Evolutionary conservation across 2,797 vertebrate species (phyloP).

Genomic region (Siniperca obscura): DNA sequence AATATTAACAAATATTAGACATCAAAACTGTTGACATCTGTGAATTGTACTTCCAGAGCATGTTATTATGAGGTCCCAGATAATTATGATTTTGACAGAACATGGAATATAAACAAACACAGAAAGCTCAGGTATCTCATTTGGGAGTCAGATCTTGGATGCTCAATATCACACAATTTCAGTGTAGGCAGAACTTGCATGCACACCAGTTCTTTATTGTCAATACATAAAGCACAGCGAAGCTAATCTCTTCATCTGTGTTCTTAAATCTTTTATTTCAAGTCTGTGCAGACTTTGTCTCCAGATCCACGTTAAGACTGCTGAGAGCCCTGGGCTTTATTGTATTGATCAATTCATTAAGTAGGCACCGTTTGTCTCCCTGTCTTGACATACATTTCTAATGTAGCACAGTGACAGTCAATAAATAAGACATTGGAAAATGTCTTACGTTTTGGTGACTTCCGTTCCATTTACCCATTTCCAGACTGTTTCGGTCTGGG

Average conservation of each 20-base stretch:
- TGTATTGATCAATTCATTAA: not conserved
- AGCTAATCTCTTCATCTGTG: not conserved
- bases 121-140: not conserved
- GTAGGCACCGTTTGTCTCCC: not conserved
- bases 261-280: not conserved
- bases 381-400: not conserved
- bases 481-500: rapidly evolving
- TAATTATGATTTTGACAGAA: not conserved
- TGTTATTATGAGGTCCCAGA: not conserved
- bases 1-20: not conserved
- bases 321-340: not conserved
- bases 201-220: not conserved
- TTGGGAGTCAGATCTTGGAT: not conserved
- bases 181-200: not conserved
- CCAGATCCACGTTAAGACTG: not conserved
- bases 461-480: constrained; percentile 14
- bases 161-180: not conserved
- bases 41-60: not conserved
- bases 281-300: not conserved
- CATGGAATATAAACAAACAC: not conserved
- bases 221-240: too few relatives aligned
- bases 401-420: not conserved
- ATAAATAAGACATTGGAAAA: not conserved
- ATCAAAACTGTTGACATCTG: not conserved
- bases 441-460: rapidly evolving